These are phyloP conservation scores for Acanthopleura granulata DNA, from an alignment of 2,888 invertebrate species.

Conservation along the genomic window DNA sequence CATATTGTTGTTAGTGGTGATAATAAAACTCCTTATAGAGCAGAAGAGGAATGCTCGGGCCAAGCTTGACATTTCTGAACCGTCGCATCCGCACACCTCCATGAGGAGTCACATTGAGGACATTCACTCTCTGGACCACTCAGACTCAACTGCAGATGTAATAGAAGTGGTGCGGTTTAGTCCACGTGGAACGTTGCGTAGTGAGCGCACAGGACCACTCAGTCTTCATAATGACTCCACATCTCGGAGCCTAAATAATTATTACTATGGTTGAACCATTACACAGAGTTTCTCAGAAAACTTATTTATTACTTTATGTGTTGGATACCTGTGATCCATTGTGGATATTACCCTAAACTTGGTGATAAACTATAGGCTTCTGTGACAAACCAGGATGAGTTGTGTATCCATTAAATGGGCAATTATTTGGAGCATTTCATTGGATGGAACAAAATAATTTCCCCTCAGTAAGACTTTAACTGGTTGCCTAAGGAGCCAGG, in stretches of 20 bases:
- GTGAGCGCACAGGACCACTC: conserved; percentile 46
- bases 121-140: conserved; percentile 46
- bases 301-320: no score
- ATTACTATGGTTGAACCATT: conserved; percentile 2
- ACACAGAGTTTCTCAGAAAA: no score
- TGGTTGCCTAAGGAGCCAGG: no score
- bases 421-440: no score
- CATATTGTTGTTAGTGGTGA: conserved; percentile 49
- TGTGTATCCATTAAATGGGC: no score
- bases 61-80: conserved; percentile 57
- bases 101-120: conserved; percentile 47
- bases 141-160: conserved; percentile 55
- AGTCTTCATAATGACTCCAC: conserved; percentile 41
- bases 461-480: no score
- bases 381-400: no score
- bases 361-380: no score
- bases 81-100: conserved; percentile 46
- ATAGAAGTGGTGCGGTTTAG: conserved; percentile 61
- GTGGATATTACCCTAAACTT: no score
- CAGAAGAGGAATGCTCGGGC: conserved; percentile 50
- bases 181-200: conserved; percentile 50
- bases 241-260: conserved; percentile 10
- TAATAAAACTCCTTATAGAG: conserved; percentile 51
- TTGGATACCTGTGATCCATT: no score
- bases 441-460: no score